phyloP scores from a whole-genome alignment of 2,113 vertebrate species.

The Aythya baeri region DNA sequence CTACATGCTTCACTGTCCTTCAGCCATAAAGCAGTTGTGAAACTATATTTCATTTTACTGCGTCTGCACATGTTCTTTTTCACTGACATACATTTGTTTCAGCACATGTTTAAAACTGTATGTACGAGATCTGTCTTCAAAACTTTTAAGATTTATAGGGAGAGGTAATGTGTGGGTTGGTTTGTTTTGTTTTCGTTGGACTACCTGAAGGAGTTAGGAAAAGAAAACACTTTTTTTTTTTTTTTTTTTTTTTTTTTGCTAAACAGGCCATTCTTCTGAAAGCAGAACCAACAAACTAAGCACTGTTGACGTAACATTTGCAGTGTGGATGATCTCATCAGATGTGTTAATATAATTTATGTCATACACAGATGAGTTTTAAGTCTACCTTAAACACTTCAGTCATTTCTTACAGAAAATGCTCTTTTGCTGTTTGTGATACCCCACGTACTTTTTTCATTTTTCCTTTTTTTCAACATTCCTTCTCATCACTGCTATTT shows the following conservation, averaged over 20 bases:
- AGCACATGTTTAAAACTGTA: not conserved
- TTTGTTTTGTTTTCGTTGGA: not conserved
- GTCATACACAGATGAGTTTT: not conserved
- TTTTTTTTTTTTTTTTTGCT: not conserved
- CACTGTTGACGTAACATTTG: not conserved
- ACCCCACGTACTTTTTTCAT: not conserved
- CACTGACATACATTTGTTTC: not conserved
- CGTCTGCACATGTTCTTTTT: not conserved
- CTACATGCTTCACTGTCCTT: not conserved
- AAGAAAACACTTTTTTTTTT: not conserved
- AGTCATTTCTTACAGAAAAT: not conserved
- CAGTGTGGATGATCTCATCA: not conserved
- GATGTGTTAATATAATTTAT: not conserved
- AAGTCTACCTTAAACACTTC: not conserved
- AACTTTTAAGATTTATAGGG: not conserved
- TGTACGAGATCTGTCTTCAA: not conserved
- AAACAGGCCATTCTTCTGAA: not conserved
- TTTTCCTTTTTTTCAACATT: not conserved
- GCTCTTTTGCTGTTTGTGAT: not conserved
- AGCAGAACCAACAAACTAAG: not conserved
- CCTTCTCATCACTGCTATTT: not conserved
- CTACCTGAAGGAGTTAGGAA: not conserved
- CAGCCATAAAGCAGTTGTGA: not conserved
- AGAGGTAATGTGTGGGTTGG: not conserved
- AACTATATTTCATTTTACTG: not conserved